Percentiles rank a stretch among this genome's conserved stretches.
phyloP scores from a whole-genome alignment of 2,888 invertebrate species.

The Hylaea fasciaria region DNA sequence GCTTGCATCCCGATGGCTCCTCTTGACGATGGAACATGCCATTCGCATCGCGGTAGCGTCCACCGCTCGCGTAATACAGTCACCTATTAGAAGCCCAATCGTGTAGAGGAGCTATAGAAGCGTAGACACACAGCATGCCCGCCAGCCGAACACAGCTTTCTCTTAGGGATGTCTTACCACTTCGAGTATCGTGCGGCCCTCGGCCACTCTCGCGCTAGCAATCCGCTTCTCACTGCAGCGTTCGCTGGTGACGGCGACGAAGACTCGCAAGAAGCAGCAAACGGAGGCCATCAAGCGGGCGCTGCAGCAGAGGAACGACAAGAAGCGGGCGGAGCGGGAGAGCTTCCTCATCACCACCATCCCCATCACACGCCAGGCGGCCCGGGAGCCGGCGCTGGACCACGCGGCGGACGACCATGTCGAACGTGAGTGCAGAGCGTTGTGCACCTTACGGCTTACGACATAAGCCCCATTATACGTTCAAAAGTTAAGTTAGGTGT shows the following conservation, averaged over 20 bases:
- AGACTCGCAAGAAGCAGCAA: conserved; percentile 99
- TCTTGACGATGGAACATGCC: conserved; percentile 2
- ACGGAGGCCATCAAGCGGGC: conserved; percentile 98
- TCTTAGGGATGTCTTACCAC: conserved; percentile 26
- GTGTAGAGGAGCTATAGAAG: conserved; percentile 8
- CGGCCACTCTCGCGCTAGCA: neutral
- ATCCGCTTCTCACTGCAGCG: conserved; percentile 81
- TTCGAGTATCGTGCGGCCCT: conserved; percentile 1
- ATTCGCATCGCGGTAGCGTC: too few relatives aligned
- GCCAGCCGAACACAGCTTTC: conserved; percentile 26
- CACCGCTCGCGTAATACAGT: too few relatives aligned
- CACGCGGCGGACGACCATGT: conserved; percentile 94
- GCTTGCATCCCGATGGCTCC: conserved; percentile 17
- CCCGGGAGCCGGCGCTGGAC: conserved; percentile 96
- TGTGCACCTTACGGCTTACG: neutral
- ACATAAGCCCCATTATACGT: neutral
- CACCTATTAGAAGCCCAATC: conserved; percentile 2
- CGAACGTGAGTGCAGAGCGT: conserved; percentile 85
- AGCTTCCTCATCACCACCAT: conserved; percentile 98
- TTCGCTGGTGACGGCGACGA: conserved; percentile 98
- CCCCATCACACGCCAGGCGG: conserved; percentile 97
- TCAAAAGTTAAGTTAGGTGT: too few relatives aligned
- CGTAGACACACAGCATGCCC: conserved; percentile 27
- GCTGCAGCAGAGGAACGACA: conserved; percentile 97
- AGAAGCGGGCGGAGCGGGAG: conserved; percentile 96